Conservation (phyloP, 2,113 vertebrate species). For the Cacatua alba region DNA sequence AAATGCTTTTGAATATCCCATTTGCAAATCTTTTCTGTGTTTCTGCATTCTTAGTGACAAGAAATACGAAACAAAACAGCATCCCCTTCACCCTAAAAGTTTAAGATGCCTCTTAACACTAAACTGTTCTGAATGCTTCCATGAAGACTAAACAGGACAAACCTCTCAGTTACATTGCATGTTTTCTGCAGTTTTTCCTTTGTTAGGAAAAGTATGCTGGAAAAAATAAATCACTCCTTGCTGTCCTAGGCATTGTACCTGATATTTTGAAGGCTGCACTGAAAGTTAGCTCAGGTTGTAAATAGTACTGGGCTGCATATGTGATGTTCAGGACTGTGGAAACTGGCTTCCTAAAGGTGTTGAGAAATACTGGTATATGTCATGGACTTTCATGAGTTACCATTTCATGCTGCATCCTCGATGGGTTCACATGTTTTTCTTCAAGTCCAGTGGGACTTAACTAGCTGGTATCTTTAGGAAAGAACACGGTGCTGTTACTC, state of each 20-base stretch:
- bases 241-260: background rate
- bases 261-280: background rate
- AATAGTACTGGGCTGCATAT: background rate
- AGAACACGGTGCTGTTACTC: background rate
- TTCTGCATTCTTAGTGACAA: background rate
- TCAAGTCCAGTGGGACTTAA: background rate
- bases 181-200: background rate
- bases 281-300: background rate
- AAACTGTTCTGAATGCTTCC: background rate
- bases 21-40: background rate
- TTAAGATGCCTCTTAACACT: background rate
- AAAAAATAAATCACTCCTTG: background rate
- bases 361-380: background rate
- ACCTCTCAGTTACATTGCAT: background rate
- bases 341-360: background rate
- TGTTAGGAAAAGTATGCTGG: background rate
- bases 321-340: accelerated
- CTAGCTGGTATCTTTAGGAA: background rate
- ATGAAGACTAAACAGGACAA: background rate
- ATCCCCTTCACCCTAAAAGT: background rate
- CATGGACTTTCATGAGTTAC: background rate
- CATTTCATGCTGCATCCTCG: background rate
- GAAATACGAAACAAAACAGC: background rate
- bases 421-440: accelerated
- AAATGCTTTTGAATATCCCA: background rate